Conservation (phyloP, 2,113 vertebrate species). For the Rhabdornis inornatus region DNA sequence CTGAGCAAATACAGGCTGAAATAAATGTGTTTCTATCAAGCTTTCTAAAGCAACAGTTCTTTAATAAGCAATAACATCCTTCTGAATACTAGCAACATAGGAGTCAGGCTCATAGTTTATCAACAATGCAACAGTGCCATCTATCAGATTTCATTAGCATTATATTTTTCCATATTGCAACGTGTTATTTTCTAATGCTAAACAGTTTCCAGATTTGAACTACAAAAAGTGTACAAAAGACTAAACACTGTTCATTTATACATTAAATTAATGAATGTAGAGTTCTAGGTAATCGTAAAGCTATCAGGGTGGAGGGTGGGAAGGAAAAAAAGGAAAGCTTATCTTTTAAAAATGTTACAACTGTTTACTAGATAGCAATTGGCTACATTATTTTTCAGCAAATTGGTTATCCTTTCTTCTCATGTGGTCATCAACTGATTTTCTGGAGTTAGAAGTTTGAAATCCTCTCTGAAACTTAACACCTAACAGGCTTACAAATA, state of each 20-base stretch:
- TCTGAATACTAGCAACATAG: neutral
- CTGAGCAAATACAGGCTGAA: neutral
- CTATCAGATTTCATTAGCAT: conserved; percentile 54
- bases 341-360: neutral
- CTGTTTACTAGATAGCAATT: neutral
- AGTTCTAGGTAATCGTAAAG: neutral
- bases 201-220: neutral
- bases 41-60: neutral
- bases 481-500: neutral
- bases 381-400: neutral
- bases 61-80: conserved; percentile 7
- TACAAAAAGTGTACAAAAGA: neutral
- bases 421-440: neutral
- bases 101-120: conserved; percentile 5
- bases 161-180: neutral
- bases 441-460: neutral
- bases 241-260: neutral
- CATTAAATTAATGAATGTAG: neutral
- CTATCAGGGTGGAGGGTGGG: rapidly evolving
- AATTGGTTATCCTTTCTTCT: neutral
- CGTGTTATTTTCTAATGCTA: neutral
- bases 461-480: neutral
- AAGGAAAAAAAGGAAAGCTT: neutral
- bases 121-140: conserved; percentile 69
- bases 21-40: neutral